Evolutionary conservation across 2,113 vertebrate genomes (phyloP).

Genomic region (Spermophilus dauricus): DNA sequence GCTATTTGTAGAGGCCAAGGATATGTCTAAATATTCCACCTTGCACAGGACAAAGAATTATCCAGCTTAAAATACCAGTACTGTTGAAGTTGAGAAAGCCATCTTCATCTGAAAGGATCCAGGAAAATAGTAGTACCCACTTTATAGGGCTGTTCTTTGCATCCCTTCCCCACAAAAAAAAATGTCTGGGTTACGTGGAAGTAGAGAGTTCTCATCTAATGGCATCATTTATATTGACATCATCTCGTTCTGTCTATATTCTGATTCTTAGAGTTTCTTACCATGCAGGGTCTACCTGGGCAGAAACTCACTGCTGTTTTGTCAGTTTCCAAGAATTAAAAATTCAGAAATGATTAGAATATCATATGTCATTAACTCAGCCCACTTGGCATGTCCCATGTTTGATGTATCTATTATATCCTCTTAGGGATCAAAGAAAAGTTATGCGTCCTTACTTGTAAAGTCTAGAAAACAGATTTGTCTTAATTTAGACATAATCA

Average conservation of each 20-base stretch:
- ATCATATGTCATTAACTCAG: background rate
- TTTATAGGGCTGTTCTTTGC: background rate
- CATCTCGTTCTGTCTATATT: background rate
- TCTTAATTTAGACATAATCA: constrained; percentile 55
- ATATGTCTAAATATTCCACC: background rate
- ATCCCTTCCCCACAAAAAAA: background rate
- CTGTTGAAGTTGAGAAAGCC: background rate
- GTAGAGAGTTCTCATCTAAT: background rate
- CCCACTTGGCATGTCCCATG: background rate
- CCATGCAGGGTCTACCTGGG: background rate
- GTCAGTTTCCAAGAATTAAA: constrained; percentile 38
- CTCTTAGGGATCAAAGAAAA: constrained; percentile 5
- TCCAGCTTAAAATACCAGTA: background rate
- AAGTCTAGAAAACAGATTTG: constrained; percentile 48
- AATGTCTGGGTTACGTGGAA: background rate
- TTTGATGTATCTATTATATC: constrained; percentile 49
- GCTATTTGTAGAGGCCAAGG: background rate
- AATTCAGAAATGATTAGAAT: constrained; percentile 40
- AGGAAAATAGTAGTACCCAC: background rate
- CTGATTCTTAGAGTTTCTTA: constrained; percentile 10
- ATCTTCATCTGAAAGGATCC: background rate
- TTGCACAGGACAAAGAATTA: background rate
- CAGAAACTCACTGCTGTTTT: background rate
- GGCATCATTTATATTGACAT: constrained; percentile 6
- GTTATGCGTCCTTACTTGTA: constrained; percentile 27